Evolutionary conservation across 2,888 invertebrate species (phyloP).

Genomic region (Leucania comma): DNA sequence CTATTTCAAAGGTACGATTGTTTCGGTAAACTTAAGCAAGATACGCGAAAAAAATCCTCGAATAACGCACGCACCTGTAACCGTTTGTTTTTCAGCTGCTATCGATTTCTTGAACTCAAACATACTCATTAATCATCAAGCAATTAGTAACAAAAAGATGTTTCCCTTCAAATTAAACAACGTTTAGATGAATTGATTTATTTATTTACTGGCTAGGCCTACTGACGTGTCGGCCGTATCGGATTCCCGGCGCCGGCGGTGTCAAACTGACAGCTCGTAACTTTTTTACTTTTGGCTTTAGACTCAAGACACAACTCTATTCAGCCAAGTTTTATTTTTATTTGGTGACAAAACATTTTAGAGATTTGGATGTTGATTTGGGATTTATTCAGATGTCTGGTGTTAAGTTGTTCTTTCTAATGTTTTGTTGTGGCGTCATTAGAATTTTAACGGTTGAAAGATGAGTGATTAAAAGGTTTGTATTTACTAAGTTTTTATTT

Average conservation of each 20-base stretch:
- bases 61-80: conserved; percentile 15
- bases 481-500: conserved; percentile 26
- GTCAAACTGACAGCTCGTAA: conserved; percentile 85
- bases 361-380: conserved; percentile 72
- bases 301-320: conserved; percentile 77
- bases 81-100: conserved; percentile 40
- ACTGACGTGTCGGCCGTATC: conserved; percentile 79
- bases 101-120: conserved; percentile 35
- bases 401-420: conserved; percentile 65
- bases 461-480: conserved; percentile 49
- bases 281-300: conserved; percentile 75
- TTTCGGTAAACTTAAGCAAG: background rate
- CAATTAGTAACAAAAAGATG: conserved; percentile 60
- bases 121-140: conserved; percentile 49
- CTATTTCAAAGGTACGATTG: background rate
- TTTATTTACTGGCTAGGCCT: conserved; percentile 81
- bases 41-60: conserved; percentile 7
- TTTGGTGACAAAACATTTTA: conserved; percentile 80
- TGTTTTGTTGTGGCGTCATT: conserved; percentile 60
- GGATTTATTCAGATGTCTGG: conserved; percentile 66
- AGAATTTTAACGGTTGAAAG: conserved; percentile 51
- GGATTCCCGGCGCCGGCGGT: conserved; percentile 83
- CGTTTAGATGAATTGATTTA: conserved; percentile 62
- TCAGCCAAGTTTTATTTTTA: conserved; percentile 77
- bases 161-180: conserved; percentile 55